Base-by-base conservation (phyloP, 1,140 invertebrate genomes). In the Hylyphantes graminicola region DNA sequence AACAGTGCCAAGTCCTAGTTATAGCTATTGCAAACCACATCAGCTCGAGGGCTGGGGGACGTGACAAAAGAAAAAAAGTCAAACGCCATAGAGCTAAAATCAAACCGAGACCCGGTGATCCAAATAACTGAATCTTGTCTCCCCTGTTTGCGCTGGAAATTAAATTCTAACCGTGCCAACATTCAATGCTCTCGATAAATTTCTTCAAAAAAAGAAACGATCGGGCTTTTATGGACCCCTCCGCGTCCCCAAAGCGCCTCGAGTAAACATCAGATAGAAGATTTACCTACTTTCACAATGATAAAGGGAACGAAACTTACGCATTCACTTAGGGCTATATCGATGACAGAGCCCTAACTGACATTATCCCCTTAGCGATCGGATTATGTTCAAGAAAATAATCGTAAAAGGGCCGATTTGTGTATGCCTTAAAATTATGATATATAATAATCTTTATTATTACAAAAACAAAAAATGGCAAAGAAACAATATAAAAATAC, bases 151-250 rank as follows among this genome's bases (percentile, higher is more conserved):
- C 80, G 70, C 17, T 54, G 80, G 80, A 82, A 82, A 82, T 82
- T 82, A 82, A 82, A 82, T 82, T 82, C 80, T 72, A 82, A 74
- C 80, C 73, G 75, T 82, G 67, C 78, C 63, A 68, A 57, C 65
- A 68, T 63, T 81, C 78, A 81, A 63, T 81, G 61, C 80, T 82
- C 72, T 82, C 80, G 80, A 82, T 82, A 82, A 82, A 82, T 82
- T 82, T 82, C 80, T 82, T 82, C 68, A 65, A 82, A 82, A 82
- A 82, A 82, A 82, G 70, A 82, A 82, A 48, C 21, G 67, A 61
- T 72, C 67, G 73, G 54, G 80, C 68, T 74, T 74, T 82, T 82
- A 74, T 73, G 65, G 80, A 65, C 12, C 61, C 70, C 80, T n/a
- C 80, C 50, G 15, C 55, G n/a, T 55, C 70, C 70, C 48, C 64